Evolutionary conservation across 1,140 invertebrate species (phyloP).

Genomic region (Archegozetes longisetosus): DNA sequence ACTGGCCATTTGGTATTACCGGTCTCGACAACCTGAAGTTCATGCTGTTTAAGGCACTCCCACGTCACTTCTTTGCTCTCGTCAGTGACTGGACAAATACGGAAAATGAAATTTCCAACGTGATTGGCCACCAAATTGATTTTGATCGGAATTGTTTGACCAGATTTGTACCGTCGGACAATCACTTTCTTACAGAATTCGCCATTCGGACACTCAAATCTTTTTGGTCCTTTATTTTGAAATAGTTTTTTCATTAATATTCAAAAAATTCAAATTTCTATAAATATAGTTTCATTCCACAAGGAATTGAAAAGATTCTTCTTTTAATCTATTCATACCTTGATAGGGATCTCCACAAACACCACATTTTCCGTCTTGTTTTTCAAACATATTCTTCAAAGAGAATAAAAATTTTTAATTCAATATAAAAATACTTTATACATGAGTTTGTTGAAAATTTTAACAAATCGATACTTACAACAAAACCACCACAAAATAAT

Average conservation of each 20-base stretch:
- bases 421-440: neutral
- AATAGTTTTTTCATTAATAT: too few species aligned
- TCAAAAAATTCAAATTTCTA: too few species aligned
- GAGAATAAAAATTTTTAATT: neutral
- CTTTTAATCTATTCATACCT: too few species aligned
- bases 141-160: neutral
- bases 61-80: slow-evolving; percentile 35
- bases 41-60: slow-evolving; percentile 38
- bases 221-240: neutral
- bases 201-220: neutral
- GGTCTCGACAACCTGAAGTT: slow-evolving; percentile 34
- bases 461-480: slow-evolving; percentile 43
- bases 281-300: too few species aligned
- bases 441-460: neutral
- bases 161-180: neutral
- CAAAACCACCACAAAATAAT: slow-evolving; percentile 60
- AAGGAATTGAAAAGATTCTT: too few species aligned
- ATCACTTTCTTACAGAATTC: neutral
- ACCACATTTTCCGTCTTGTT: slow-evolving; percentile 53
- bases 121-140: neutral
- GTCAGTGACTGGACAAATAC: slow-evolving; percentile 36
- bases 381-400: slow-evolving; percentile 15
- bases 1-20: slow-evolving; percentile 21
- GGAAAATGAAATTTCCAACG: slow-evolving; percentile 32
- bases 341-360: slow-evolving; percentile 70